Base-by-base conservation (phyloP, 2,888 invertebrate genomes). In the Pycnomerus fuliginosus region DNA sequence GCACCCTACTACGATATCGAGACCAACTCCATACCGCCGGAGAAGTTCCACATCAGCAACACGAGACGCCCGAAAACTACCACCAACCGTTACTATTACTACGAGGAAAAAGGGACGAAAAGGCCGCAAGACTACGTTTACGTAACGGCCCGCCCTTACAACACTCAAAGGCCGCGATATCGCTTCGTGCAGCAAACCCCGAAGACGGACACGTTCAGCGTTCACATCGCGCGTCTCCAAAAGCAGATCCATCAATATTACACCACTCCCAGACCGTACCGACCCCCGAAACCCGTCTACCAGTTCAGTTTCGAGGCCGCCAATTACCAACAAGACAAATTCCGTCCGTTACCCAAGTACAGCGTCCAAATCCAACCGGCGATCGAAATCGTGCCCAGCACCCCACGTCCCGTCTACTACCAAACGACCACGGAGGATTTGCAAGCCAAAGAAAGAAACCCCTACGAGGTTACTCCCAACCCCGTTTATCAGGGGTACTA, bases 231-330 rank as follows among this genome's bases (percentile, higher is more conserved):
- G 34, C 77, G 80, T 36, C 76, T 85, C 49, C 80, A 82, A 52
- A 79, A 84, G 54, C 83, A 84, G 13, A 76, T 85, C 30, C 80
- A 82, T 44, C 62, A 68, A 22, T 79, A 79, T 52, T 82, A 78
- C 52, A 79, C 79, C 5, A 78, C 79, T 2, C 75, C 76, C 31
- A 75, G 77, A 35, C 82, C 82, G 35, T 50, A 43, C 16, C n/a
- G n/a, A n/a, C 46, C 48, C 5, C 60, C 62, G 3, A 79, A 82
- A 61, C 83, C 85, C 1, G 76, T 83, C 3, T 87, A 86, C 63
- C 86, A 87, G 62, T 88, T 83, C 64, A 85, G 82, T 59, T 87
- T 83, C 61, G 82, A 87, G 62, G 77, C 82, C 0, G 76, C 80
- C 5, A 74, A 76, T 52, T 76, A 76, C 46, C 69, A 68, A 14